A percentile compares a stretch with the other conserved stretches of the same genome.
Conservation (phyloP, 2,888 invertebrate genomes). For the Drosophila anomalata region DNA sequence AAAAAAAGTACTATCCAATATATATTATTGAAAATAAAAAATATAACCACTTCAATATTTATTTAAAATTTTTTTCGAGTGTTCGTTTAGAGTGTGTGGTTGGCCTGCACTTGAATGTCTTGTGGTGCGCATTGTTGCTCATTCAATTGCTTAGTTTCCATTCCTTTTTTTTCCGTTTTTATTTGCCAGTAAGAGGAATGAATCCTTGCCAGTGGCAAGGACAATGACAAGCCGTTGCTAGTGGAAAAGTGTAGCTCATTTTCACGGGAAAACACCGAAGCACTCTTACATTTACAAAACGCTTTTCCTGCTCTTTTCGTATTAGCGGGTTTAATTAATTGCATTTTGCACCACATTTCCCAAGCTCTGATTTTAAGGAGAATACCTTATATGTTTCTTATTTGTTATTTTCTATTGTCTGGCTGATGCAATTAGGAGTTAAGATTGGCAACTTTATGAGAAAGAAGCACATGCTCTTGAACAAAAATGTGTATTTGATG, state of each 20-base stretch:
- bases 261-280: slow-evolving; percentile 50
- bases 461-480: neutral
- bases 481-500: slow-evolving; percentile 2
- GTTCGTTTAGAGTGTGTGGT: slow-evolving; percentile 6
- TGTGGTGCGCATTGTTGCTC: slow-evolving; percentile 77
- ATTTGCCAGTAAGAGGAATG: slow-evolving; percentile 15
- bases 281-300: slow-evolving; percentile 19
- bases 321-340: slow-evolving; percentile 73
- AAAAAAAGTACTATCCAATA: neutral
- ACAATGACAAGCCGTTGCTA: slow-evolving; percentile 47
- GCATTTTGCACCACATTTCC: slow-evolving; percentile 65
- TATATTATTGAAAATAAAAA: neutral
- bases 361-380: slow-evolving; percentile 33
- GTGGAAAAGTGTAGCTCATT: slow-evolving; percentile 57
- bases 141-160: slow-evolving; percentile 70
- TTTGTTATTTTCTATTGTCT: slow-evolving; percentile 60
- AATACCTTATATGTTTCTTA: slow-evolving; percentile 35
- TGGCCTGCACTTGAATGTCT: slow-evolving; percentile 65
- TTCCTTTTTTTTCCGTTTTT: slow-evolving; percentile 19
- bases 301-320: slow-evolving; percentile 10
- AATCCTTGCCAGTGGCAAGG: slow-evolving; percentile 37
- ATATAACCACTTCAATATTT: neutral
- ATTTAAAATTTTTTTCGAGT: neutral
- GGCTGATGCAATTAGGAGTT: slow-evolving; percentile 9
- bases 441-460: slow-evolving; percentile 65